A percentile compares a stretch with the other conserved stretches of the same genome.
Evolutionary conservation across 2,888 invertebrate species (phyloP).

Genomic region (Salticus scenicus): DNA sequence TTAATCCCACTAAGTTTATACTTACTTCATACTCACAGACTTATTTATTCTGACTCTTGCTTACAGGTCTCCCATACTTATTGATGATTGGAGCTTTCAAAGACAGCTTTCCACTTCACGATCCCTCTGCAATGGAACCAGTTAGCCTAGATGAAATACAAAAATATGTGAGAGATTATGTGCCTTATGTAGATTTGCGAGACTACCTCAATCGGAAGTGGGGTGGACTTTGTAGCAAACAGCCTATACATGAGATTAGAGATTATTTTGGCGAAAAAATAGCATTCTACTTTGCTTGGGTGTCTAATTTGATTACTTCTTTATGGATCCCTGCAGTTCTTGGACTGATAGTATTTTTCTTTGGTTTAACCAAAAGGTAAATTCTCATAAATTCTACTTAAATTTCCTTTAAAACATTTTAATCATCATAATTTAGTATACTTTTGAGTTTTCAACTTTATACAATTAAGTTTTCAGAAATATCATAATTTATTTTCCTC

Average conservation of each 20-base stretch:
- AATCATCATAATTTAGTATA: no score
- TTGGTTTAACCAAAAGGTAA: constrained; percentile 66
- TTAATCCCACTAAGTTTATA: no score
- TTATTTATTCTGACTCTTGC: no score
- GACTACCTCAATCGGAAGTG: constrained; percentile 48
- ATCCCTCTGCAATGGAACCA: constrained; percentile 59
- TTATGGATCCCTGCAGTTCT: constrained; percentile 66
- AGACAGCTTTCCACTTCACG: constrained; percentile 68
- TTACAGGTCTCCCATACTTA: constrained; percentile 61
- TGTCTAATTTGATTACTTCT: constrained; percentile 64
- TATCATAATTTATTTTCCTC: no score
- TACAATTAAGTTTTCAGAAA: no score
- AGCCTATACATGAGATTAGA: constrained; percentile 67
- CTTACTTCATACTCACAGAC: no score
- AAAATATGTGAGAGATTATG: not conserved
- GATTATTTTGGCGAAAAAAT: constrained; percentile 71
- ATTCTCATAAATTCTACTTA: no score
- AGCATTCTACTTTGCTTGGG: constrained; percentile 70
- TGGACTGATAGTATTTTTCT: constrained; percentile 64
- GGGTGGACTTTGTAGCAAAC: constrained; percentile 43
- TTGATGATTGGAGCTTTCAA: constrained; percentile 64
- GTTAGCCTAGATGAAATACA: constrained; percentile 38
- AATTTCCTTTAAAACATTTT: no score
- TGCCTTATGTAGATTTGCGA: constrained; percentile 38
- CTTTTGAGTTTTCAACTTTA: no score